phyloP scores from a whole-genome alignment of 30 jellyfish, hydroid and myxozoan species.

The Nemopilema nomurai region DNA sequence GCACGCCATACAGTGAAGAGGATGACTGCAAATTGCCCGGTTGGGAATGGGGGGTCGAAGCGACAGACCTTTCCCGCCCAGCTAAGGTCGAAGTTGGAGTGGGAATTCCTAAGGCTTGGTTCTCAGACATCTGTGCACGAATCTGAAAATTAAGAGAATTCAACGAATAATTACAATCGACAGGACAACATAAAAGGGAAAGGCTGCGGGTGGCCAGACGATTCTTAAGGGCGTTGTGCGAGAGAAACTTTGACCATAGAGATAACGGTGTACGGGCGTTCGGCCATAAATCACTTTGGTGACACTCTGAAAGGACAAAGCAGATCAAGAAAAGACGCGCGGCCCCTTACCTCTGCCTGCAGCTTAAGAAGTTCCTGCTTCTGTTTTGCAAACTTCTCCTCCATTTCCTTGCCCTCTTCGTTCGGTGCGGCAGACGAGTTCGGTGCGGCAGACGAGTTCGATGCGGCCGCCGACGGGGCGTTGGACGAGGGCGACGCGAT shows the following conservation, averaged over 20 bases:
- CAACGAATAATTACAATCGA: too few relatives aligned
- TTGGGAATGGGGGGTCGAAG: neutral
- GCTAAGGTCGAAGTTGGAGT: constrained; percentile 4
- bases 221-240: too few relatives aligned
- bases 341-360: constrained; percentile 53
- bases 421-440: neutral
- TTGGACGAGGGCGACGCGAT: constrained; percentile 45
- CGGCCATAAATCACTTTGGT: too few relatives aligned
- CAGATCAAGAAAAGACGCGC: neutral
- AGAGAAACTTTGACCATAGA: too few relatives aligned
- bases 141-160: constrained; percentile 11
- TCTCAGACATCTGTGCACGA: constrained; percentile 33
- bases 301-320: neutral
- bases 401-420: constrained; percentile 46
- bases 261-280: too few relatives aligned
- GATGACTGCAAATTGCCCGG: neutral
- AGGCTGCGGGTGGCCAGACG: too few relatives aligned
- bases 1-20: neutral
- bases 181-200: too few relatives aligned
- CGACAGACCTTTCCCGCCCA: neutral
- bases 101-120: constrained; percentile 40
- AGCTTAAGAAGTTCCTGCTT: constrained; percentile 59
- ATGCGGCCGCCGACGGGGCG: constrained; percentile 6
- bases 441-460: constrained; percentile 9
- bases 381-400: constrained; percentile 66